Base-by-base conservation (phyloP, 30 jellyfish, hydroid and myxozoan genomes). In the Clytia hemisphaerica region DNA sequence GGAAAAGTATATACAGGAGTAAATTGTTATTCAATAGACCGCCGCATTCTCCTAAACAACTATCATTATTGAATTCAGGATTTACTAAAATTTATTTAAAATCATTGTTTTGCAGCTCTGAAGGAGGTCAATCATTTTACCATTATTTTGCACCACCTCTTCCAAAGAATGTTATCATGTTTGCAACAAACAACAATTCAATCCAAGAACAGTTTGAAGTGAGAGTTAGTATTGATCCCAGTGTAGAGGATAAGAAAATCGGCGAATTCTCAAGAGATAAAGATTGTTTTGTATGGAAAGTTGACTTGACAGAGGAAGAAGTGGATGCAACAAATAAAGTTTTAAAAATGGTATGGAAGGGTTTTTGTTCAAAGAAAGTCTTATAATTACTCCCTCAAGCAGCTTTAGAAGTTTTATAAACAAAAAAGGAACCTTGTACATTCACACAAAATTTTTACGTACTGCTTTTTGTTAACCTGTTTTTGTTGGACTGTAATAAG, bases 121-220 rank as follows among this genome's bases (percentile, higher is more conserved):
- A n/a, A n/a, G n/a, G n/a, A n/a, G n/a, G n/a, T n/a, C n/a, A n/a
- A n/a, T n/a, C n/a, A 37, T 75, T 75, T 45, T 84, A 84, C 57
- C 70, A 65, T 75, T 84, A 84, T 36, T 75, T 84, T 54, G 81
- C 92, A 4, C 88, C 95, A 12, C 95, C 95, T 19, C 72, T 84
- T 28, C 88, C 88, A 12, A 75, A 60, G 33, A 45, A 64, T 15
- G 37, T 84, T 38, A 87, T 84, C 15, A 75, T 84, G 34, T 84
- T 84, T 67, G 42, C 42, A 21, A 30, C 70, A n/a, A 21, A 4
- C 6, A 21, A 57, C 6, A n/a, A 5, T 16, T n/a, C 25, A 1
- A 57, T 6, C 36, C 0, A 21, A 30, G 7, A 30, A n/a, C 4
- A 57, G 25, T 21, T 57, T 57, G 7, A 21, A 7, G 33, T 57